Conservation (phyloP, 2,113 vertebrate genomes). For the Xyrauchen texanus region DNA sequence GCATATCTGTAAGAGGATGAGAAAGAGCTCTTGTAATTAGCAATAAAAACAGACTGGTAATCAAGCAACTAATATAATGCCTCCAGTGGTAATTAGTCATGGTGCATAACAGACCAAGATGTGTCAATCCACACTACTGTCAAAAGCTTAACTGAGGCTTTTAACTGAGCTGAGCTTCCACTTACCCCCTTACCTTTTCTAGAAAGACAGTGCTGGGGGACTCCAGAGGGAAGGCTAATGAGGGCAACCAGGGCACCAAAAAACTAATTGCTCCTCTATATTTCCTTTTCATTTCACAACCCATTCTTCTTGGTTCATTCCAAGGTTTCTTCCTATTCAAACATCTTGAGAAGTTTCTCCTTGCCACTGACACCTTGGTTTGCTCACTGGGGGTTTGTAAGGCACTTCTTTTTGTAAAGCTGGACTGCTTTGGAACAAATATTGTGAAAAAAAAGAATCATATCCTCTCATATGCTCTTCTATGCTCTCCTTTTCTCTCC, state of each 20-base stretch:
- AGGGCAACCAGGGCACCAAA: slow-evolving; percentile 56
- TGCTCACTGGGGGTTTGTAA: too few species aligned
- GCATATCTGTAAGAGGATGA: slow-evolving; percentile 73
- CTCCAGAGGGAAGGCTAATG: slow-evolving; percentile 62
- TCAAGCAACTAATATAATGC: slow-evolving; percentile 74
- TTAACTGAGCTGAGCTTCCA: background rate
- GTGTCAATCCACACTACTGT: slow-evolving; percentile 47
- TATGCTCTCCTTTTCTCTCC: slow-evolving; percentile 24
- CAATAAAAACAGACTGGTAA: slow-evolving; percentile 70
- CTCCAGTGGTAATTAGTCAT: slow-evolving; percentile 73
- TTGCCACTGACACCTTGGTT: too few species aligned
- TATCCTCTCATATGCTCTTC: slow-evolving; percentile 21
- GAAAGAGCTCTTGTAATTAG: slow-evolving; percentile 74
- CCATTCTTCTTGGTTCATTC: too few species aligned
- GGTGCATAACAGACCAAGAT: slow-evolving; percentile 50
- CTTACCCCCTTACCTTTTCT: background rate
- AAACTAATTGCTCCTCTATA: slow-evolving; percentile 42
- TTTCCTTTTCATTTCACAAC: slow-evolving; percentile 60
- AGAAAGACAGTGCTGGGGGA: background rate
- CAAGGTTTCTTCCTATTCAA: too few species aligned
- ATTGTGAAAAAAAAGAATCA: too few species aligned
- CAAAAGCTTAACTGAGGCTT: slow-evolving; percentile 11
- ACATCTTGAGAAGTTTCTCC: too few species aligned
- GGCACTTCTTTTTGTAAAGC: too few species aligned
- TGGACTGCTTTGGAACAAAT: too few species aligned